Base-by-base conservation (phyloP, 2,888 invertebrate species). In the Omphaloscelis lunosa region DNA sequence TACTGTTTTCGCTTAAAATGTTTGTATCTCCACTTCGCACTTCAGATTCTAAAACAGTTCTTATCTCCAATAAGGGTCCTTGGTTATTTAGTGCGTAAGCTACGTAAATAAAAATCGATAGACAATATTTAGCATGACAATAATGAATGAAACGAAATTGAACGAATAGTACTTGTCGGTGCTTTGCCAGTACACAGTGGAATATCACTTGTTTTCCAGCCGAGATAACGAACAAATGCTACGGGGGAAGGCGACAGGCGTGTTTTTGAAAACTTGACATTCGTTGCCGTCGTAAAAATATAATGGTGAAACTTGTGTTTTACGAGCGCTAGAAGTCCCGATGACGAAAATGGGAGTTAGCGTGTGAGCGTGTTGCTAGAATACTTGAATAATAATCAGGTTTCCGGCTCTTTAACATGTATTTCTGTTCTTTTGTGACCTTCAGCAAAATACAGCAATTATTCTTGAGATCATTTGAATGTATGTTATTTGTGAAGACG, bases 281-380 rank as follows among this genome's bases (percentile, higher is more conserved):
- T 96, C 94, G 95, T 94, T 94, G 91, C 92, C 92, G 93, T 94
- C 95, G 93, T 96, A 95, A 96, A 96, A 95, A 95, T 94, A 94
- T 95, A 95, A 96, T 94, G 93, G 92, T 93, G 92, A 93, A 95
- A 95, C 93, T 96, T 96, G 93, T 94, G 93, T 94, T 95, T 96
- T 96, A 96, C 93, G 95, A 94, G 91, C 92, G 89, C 89, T 91
- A 89, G 91, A 91, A 92, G 92, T 91, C 91, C 90, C 91, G 85
- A 88, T 92, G 91, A 89, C 90, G 91, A 93, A 91, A 92, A 90
- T 89, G 87, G 86, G 89, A 92, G 93, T 75, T 76, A 84, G 77
- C 82, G 90, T 91, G 89, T 92, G 90, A 89, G 87, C 86, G 83
- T 74, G 77, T 75, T 71, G 69, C 70, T 77, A 63, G 77, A 71